phyloP scores from a whole-genome alignment of 1,140 invertebrate species.

The Parapsyche elsis region DNA sequence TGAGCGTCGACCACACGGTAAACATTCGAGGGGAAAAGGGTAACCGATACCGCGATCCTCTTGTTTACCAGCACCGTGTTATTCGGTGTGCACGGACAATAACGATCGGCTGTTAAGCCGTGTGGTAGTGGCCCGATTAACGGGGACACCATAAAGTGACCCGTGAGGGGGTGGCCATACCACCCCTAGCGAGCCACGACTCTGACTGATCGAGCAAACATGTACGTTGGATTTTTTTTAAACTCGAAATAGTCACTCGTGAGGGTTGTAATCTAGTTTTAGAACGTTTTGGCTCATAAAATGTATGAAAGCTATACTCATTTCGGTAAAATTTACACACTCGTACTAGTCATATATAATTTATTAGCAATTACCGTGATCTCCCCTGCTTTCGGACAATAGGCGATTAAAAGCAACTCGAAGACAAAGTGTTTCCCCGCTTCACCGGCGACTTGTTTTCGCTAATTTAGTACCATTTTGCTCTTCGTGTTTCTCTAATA shows the following conservation, averaged over 20 bases:
- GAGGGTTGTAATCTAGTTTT: too few species aligned
- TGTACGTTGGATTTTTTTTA: background rate
- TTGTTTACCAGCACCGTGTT: background rate
- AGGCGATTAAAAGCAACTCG: conserved; percentile 41
- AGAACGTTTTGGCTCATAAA: too few species aligned
- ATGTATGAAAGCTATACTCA: too few species aligned
- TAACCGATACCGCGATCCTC: background rate
- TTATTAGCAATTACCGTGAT: too few species aligned
- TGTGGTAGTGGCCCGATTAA: background rate
- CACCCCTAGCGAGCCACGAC: too few species aligned
- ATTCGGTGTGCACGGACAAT: background rate
- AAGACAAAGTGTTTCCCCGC: conserved; percentile 40
- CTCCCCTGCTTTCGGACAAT: conserved; percentile 30
- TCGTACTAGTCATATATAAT: background rate
- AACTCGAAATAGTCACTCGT: too few species aligned
- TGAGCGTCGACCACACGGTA: background rate
- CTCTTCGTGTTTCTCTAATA: conserved; percentile 47
- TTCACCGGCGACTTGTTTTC: conserved; percentile 48
- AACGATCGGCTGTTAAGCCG: background rate
- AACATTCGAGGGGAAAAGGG: background rate
- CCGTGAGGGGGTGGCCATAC: background rate
- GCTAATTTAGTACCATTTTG: conserved; percentile 52
- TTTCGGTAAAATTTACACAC: too few species aligned
- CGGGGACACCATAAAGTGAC: background rate
- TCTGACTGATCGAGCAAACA: too few species aligned